Base-by-base conservation (phyloP, 2,888 invertebrate genomes). In the Pyrgus malvae region DNA sequence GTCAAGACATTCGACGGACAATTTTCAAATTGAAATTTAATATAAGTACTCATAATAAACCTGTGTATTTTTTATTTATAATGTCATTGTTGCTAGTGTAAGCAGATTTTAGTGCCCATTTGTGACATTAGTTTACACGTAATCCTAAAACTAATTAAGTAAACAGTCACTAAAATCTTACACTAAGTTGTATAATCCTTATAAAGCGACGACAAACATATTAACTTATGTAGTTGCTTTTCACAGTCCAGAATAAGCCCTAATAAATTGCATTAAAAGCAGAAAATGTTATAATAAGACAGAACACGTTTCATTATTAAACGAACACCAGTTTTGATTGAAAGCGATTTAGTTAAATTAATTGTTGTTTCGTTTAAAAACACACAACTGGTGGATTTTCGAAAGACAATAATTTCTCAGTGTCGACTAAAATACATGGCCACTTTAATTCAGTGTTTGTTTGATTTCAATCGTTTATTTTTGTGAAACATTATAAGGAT, bases 401-500 rank as follows among this genome's bases (percentile, higher is more conserved):
- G 12, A 12, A 14, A 46, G 16, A 16, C 37, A 16, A 25, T 29
- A 14, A 50, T 57, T 19, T 55, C 45, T 57, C 50, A 55, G 27
- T 46, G 57, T 50, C 57, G 14, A 11, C 8, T 33, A 55, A 57
- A 45, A 44, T 57, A 51, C 27, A 35, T 21, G 9, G 37, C 16
- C 17, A 37, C 16, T 35, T 14, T 48, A 16, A 27, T 19, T 48
- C 25, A 19, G 12, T 16, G 17, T 48, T 48, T 42, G 23, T 42
- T 25, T 12, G 42, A 16, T 27, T 27, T 42, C n/a, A 25, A n/a
- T n/a, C n/a, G 16, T 27, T 9, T 14, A 17, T 37, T 37, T 37
- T 37, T 16, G n/a, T n/a, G n/a, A n/a, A n/a, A n/a, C n/a, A n/a
- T n/a, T n/a, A n/a, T n/a, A n/a, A n/a, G n/a, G n/a, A n/a, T n/a